Conservation (phyloP, 2,113 vertebrate species). For the Tauraco erythrolophus region DNA sequence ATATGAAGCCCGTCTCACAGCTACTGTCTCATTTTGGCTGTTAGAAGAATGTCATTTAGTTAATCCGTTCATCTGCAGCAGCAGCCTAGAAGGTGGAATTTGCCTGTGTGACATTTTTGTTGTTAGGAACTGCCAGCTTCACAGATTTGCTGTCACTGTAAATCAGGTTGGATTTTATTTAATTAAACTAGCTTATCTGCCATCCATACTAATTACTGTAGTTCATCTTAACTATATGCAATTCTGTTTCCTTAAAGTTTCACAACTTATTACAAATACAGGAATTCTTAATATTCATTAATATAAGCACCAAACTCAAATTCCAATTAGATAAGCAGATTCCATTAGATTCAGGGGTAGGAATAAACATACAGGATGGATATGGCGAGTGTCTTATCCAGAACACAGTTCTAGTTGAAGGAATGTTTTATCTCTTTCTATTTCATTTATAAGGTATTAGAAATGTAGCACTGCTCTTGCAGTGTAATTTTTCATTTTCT, state of each 20-base stretch:
- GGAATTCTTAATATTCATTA: conserved; percentile 42
- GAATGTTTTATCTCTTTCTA: neutral
- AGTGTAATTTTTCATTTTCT: neutral
- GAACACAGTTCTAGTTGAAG: neutral
- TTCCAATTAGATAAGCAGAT: neutral
- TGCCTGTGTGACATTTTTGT: conserved; percentile 51
- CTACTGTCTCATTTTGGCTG: neutral
- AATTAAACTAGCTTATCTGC: conserved; percentile 73
- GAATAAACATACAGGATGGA: neutral
- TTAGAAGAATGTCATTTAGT: conserved; percentile 7
- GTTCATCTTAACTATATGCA: conserved; percentile 58
- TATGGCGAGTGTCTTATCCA: neutral
- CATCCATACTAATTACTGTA: conserved; percentile 67
- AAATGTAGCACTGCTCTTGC: neutral
- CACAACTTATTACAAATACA: conserved; percentile 46
- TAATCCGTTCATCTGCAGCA: conserved; percentile 23
- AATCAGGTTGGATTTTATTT: conserved; percentile 68
- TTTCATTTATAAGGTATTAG: conserved; percentile 6
- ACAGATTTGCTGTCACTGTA: conserved; percentile 48
- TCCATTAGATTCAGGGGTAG: neutral
- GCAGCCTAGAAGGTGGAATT: conserved; percentile 47
- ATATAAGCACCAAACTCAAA: neutral
- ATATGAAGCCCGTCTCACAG: neutral
- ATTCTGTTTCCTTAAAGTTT: conserved; percentile 57
- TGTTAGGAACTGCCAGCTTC: conserved; percentile 46